Evolutionary conservation across 2,888 invertebrate species (phyloP).

Genomic region (Cabera pusaria): DNA sequence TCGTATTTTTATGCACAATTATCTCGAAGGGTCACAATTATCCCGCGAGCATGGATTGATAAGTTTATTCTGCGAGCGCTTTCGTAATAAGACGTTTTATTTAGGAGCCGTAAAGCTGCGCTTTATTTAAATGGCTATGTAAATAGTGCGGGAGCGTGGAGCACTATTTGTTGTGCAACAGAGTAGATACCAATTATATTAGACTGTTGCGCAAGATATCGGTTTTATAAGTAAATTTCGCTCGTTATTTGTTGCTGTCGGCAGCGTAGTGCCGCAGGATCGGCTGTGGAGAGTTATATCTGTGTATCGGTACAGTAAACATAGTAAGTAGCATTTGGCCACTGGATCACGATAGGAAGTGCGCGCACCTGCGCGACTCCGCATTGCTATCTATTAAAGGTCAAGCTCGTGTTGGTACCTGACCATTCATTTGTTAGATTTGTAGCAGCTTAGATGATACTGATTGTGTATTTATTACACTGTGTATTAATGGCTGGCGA

Average conservation of each 20-base stretch:
- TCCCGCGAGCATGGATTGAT: conserved; percentile 31
- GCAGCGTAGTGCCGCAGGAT: conserved; percentile 5
- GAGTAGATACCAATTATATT: conserved; percentile 2
- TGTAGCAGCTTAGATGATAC: no score
- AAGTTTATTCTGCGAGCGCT: conserved; percentile 31
- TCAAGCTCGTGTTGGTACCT: no score
- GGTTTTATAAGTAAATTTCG: no score
- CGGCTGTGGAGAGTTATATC: conserved; percentile 5
- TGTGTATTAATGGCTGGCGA: no score
- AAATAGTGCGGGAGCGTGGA: conserved; percentile 2
- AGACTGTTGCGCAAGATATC: conserved; percentile 8
- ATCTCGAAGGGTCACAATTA: conserved; percentile 31
- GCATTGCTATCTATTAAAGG: conserved; percentile 15
- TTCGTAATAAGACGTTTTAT: conserved; percentile 26
- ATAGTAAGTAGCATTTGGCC: conserved; percentile 13
- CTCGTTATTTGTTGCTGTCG: no score
- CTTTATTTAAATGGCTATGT: conserved; percentile 7
- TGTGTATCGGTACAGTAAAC: conserved; percentile 5
- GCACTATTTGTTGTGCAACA: conserved; percentile 2
- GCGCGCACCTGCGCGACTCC: conserved; percentile 14
- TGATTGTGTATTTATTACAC: no score
- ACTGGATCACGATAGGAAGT: conserved; percentile 9
- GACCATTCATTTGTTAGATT: no score
- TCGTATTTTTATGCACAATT: conserved; percentile 39
- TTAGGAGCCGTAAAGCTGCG: conserved; percentile 13